Percentiles rank a stretch among this genome's conserved stretches.
phyloP scores from a whole-genome alignment of 2,797 vertebrate species.

The Mustela erminea region DNA sequence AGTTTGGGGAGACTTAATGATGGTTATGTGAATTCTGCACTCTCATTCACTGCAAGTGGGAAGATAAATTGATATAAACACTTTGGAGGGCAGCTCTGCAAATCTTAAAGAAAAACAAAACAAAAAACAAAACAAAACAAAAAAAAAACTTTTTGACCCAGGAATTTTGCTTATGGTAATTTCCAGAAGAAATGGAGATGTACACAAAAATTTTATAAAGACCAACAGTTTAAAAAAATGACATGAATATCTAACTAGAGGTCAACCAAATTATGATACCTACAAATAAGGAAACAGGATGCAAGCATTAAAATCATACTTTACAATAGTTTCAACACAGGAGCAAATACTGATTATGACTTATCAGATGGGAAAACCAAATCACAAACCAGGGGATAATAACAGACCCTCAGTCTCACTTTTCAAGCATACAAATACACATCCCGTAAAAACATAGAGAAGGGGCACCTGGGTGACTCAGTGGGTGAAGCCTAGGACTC shows the following conservation, averaged over 20 bases:
- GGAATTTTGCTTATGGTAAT: neutral
- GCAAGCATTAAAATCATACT: neutral
- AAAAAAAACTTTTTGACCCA: neutral
- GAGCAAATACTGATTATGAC: neutral
- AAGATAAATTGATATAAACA: neutral
- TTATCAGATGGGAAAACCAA: neutral
- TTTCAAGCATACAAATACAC: neutral
- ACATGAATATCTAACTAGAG: neutral
- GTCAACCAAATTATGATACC: neutral
- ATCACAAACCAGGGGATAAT: neutral
- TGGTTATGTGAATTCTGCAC: neutral
- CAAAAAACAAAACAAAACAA: no score
- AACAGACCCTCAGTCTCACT: neutral
- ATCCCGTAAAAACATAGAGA: neutral
- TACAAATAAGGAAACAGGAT: neutral
- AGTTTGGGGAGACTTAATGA: neutral
- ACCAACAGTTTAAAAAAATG: neutral
- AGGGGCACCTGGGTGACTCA: neutral
- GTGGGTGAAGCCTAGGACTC: neutral
- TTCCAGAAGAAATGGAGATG: neutral
- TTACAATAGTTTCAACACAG: neutral
- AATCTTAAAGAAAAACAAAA: neutral
- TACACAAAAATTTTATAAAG: neutral
- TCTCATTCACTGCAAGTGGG: neutral
- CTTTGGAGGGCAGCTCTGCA: neutral